Evolutionary conservation across 2,888 invertebrate species (phyloP), one percentile per base, ranked within the genome.

Genomic region (Lampropteryx suffumata): DNA sequence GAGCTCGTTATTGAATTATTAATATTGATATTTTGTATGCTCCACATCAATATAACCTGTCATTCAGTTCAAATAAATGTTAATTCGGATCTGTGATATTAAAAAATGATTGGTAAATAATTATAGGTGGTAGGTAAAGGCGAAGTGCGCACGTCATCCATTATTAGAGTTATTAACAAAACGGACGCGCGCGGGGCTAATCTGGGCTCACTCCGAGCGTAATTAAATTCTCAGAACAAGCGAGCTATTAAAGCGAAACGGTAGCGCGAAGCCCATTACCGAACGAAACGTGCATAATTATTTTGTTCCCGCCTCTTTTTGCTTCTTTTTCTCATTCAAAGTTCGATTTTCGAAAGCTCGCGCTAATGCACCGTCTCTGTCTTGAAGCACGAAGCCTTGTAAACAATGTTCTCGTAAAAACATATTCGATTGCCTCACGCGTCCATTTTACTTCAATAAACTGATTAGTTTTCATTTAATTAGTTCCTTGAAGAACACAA

Each of bases 151-250:
- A 68, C 82, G 81, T 84, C 84, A 85, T 83, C 84, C 83, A 83
- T 84, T 86, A 87, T 84, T 84, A 79, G 78, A 80, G 81, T 84
- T 86, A 89, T 87, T 86, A 88, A 86, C 85, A 84, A 87, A 86
- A 85, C 79, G 80, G 82, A 83, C 84, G 82, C 76, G 71, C 73
- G 77, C 74, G 65, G 73, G 69, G 80, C 87, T 89, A 89, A 89
- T 88, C 89, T 84, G 79, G 79, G 81, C 76, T 71, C 78, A 73
- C 79, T 78, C 73, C 68, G 79, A 68, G 73, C 78, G 76, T 89
- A 88, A 90, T 89, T 88, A 90, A 88, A 87, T 88, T 88, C 89
- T 82, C 82, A 80, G 88, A 89, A 89, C 87, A 85, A 88, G 87
- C 84, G 78, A 78, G 84, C 84, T 86, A 84, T 85, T 87, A 89